Evolutionary conservation across 2,888 invertebrate genomes (phyloP).

Genomic region (Amphimallon solstitiale): DNA sequence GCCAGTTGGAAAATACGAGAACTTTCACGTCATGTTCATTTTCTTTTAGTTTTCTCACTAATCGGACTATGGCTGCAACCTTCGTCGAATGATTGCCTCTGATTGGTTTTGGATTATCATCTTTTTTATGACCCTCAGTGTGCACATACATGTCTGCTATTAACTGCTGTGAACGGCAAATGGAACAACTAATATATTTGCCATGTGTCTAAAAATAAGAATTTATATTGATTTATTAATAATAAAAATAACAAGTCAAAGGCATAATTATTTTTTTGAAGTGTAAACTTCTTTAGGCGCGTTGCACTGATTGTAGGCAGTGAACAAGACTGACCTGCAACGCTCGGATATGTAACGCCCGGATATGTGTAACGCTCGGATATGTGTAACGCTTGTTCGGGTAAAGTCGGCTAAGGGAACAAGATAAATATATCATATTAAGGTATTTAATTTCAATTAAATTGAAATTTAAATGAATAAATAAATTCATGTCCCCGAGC

Average conservation of each 20-base stretch:
- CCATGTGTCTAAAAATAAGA: constrained; percentile 41
- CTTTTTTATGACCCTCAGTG: constrained; percentile 45
- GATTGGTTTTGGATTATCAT: constrained; percentile 52
- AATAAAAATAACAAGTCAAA: not conserved
- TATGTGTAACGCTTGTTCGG: too few relatives aligned
- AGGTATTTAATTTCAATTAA: too few relatives aligned
- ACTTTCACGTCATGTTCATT: constrained; percentile 71
- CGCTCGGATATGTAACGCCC: too few relatives aligned
- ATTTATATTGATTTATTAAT: not conserved
- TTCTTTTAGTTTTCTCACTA: constrained; percentile 67
- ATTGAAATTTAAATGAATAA: too few relatives aligned
- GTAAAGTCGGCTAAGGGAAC: too few relatives aligned
- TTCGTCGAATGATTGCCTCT: constrained; percentile 78
- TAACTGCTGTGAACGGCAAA: constrained; percentile 68
- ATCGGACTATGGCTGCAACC: constrained; percentile 71
- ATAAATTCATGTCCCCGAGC: too few relatives aligned
- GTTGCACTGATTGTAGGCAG: not conserved
- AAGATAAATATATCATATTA: too few relatives aligned
- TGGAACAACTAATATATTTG: constrained; percentile 64
- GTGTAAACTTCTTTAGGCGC: too few relatives aligned
- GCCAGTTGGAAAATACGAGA: constrained; percentile 76
- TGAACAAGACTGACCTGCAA: not conserved
- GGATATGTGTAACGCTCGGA: too few relatives aligned
- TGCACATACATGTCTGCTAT: constrained; percentile 64
- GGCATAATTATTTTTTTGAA: not conserved